phyloP scores from a whole-genome alignment of 2,797 vertebrate genomes.

The Lepidocolaptes lacrymiger region DNA sequence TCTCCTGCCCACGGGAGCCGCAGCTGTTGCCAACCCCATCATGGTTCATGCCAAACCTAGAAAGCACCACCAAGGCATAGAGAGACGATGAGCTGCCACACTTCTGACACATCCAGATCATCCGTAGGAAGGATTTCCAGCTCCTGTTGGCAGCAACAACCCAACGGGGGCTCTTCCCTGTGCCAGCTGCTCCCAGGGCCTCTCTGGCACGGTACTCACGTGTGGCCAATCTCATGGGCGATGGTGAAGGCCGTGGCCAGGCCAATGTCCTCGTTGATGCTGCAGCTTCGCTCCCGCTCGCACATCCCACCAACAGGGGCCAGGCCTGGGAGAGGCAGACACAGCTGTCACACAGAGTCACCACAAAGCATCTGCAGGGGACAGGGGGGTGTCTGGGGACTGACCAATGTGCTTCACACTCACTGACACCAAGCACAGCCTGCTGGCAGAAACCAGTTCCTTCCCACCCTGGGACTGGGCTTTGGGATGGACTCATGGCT shows the following conservation, averaged over 20 bases:
- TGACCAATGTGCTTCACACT: rapidly evolving
- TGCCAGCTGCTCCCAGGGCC: rapidly evolving
- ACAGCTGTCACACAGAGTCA: background rate
- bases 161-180: background rate
- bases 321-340: constrained; percentile 80
- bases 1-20: constrained; percentile 93
- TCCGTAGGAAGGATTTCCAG: rapidly evolving
- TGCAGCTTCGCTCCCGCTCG: constrained; percentile 95
- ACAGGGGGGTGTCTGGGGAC: rapidly evolving
- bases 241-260: constrained; percentile 98
- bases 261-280: constrained; percentile 98
- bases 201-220: constrained; percentile 80
- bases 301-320: constrained; percentile 98
- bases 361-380: background rate
- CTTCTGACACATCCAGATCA: rapidly evolving
- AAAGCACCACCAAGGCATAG: background rate
- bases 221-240: constrained; percentile 97
- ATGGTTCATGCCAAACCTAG: constrained; percentile 98
- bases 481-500: background rate
- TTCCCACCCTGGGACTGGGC: background rate
- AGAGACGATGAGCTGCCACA: background rate
- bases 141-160: background rate
- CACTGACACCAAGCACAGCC: background rate
- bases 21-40: constrained; percentile 95
- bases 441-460: background rate